Conservation (phyloP, 2,113 vertebrate species). For the Galemys pyrenaicus region DNA sequence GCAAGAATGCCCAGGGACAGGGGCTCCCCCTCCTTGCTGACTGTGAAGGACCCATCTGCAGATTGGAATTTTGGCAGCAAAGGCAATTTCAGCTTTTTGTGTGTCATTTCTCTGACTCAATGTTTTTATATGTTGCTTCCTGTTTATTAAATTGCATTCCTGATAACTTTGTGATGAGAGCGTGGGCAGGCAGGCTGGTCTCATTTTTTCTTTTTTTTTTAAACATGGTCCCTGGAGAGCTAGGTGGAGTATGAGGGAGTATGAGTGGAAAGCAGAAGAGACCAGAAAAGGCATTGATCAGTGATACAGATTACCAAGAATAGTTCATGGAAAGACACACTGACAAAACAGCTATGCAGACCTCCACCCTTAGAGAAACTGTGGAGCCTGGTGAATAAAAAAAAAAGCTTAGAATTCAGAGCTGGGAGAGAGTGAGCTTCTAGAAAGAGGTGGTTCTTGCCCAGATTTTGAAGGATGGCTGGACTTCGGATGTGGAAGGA, state of each 20-base stretch:
- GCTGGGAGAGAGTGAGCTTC: neutral
- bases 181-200: neutral
- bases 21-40: neutral
- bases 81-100: neutral
- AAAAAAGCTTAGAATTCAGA: neutral
- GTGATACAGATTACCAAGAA: neutral
- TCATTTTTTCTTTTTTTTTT: neutral
- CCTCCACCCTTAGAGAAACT: neutral
- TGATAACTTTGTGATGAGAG: slow-evolving; percentile 38
- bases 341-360: neutral
- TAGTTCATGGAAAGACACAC: neutral
- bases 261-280: neutral
- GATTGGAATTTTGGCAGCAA: slow-evolving; percentile 25
- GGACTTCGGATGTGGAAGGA: neutral
- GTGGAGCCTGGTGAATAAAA: neutral
- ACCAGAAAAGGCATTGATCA: neutral
- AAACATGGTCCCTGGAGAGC: neutral
- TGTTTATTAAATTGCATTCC: slow-evolving; percentile 59
- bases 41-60: neutral
- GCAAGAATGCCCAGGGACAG: fast-evolving
- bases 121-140: slow-evolving; percentile 61
- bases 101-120: slow-evolving; percentile 60
- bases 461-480: neutral
- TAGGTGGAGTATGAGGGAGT: neutral
- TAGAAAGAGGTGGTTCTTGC: neutral